Conservation (phyloP, 2,888 invertebrate species). For the Coleophora deauratella region DNA sequence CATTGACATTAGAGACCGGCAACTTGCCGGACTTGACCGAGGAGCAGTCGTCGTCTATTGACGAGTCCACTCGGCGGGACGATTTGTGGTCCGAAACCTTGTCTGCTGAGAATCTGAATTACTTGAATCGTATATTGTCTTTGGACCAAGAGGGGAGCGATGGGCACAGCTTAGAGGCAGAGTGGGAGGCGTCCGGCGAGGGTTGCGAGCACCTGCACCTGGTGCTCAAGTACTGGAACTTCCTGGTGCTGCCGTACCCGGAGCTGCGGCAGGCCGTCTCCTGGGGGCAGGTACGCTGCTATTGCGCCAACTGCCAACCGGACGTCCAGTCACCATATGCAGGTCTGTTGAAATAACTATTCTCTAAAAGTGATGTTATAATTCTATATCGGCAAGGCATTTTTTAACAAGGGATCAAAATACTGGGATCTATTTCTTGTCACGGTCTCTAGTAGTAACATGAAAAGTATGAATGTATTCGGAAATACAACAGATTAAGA, state of each 20-base stretch:
- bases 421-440: too few relatives aligned
- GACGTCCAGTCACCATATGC: conserved; percentile 33
- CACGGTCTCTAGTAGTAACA: too few relatives aligned
- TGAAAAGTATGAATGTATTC: too few relatives aligned
- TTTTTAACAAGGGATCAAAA: too few relatives aligned
- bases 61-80: conserved; percentile 53
- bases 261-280: conserved; percentile 49
- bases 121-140: conserved; percentile 43
- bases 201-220: conserved; percentile 52
- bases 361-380: too few relatives aligned
- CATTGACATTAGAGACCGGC: conserved; percentile 46
- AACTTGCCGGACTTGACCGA: conserved; percentile 57
- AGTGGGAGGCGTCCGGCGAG: conserved; percentile 46
- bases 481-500: too few relatives aligned
- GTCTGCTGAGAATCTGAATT: conserved; percentile 44
- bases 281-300: conserved; percentile 53
- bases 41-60: conserved; percentile 53
- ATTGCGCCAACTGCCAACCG: conserved; percentile 48
- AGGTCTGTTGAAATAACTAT: conserved; percentile 43
- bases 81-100: conserved; percentile 42
- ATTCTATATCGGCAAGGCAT: too few relatives aligned
- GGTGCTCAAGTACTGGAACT: conserved; percentile 57
- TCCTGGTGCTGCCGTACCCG: conserved; percentile 44
- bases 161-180: conserved; percentile 38
- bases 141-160: conserved; percentile 39